Conservation (phyloP, 2,797 vertebrate species). For the Orestias chungarensis region DNA sequence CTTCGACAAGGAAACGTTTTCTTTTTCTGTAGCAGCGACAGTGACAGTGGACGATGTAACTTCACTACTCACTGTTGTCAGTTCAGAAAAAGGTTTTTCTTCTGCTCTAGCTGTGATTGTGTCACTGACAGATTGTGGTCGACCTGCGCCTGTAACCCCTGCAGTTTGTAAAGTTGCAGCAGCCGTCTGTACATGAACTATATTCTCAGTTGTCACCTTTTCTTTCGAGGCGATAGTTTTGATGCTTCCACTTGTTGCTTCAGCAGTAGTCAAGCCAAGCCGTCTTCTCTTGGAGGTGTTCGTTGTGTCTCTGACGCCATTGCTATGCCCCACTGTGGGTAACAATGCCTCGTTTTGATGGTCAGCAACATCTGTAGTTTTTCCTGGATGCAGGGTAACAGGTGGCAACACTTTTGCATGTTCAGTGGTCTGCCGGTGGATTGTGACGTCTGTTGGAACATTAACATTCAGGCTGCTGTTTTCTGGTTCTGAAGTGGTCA, state of each 20-base stretch:
- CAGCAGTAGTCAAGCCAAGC: not conserved
- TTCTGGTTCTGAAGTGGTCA: conserved; percentile 9
- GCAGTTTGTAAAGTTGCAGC: not conserved
- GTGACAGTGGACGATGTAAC: not conserved
- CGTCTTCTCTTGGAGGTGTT: not conserved
- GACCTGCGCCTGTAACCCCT: too few species aligned
- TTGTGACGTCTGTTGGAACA: not conserved
- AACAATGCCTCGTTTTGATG: too few species aligned
- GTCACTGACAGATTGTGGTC: not conserved
- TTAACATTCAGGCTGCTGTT: conserved; percentile 2
- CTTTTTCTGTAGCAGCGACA: not conserved
- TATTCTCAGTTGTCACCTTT: not conserved
- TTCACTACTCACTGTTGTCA: not conserved
- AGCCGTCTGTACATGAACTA: not conserved
- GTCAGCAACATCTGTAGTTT: not conserved
- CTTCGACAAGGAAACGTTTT: not conserved
- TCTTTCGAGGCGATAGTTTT: not conserved
- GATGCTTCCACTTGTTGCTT: conserved; percentile 2
- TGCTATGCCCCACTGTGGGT: not conserved
- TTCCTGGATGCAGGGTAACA: not conserved
- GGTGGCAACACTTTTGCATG: not conserved
- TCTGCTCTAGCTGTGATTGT: not conserved
- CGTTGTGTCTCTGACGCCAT: not conserved
- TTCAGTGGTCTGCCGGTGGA: not conserved
- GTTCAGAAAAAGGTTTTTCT: not conserved